phyloP scores from a whole-genome alignment of 2,113 vertebrate genomes.

The Nematolebias whitei region DNA sequence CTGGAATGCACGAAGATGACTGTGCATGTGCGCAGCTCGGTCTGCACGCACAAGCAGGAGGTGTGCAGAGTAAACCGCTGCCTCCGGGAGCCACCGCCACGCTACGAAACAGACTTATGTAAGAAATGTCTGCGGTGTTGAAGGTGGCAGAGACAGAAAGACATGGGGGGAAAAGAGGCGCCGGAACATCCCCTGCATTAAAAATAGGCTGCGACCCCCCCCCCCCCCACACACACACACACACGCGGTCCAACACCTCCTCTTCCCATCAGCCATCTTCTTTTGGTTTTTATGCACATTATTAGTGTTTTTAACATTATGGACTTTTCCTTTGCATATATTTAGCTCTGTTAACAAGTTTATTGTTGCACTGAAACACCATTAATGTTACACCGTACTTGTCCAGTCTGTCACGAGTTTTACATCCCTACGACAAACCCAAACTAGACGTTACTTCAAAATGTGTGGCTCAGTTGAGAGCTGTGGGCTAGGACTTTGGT shows the following conservation, averaged over 20 bases:
- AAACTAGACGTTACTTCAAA: too few species aligned
- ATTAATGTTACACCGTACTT: too few species aligned
- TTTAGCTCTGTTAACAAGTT: constrained; percentile 20
- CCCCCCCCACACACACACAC: too few species aligned
- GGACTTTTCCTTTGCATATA: background rate
- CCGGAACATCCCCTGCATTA: constrained; percentile 34
- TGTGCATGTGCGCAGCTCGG: background rate
- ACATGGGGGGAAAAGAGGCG: constrained; percentile 17
- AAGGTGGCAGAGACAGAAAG: constrained; percentile 3
- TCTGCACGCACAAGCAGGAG: background rate
- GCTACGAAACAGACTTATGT: constrained; percentile 64
- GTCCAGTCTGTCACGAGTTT: too few species aligned
- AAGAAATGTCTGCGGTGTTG: constrained; percentile 60
- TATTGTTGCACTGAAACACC: background rate
- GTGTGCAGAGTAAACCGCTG: constrained; percentile 37
- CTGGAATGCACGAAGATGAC: background rate
- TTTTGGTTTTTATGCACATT: background rate
- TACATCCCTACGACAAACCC: too few species aligned
- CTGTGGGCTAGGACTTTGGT: too few species aligned
- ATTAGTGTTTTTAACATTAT: constrained; percentile 5
- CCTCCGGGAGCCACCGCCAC: constrained; percentile 33
- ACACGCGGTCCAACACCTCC: constrained; percentile 43
- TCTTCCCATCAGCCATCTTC: constrained; percentile 6
- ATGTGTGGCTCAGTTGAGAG: too few species aligned
- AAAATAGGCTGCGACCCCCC: constrained; percentile 49